Percentiles rank a stretch among this genome's conserved stretches.
Conservation (phyloP, 1,140 invertebrate species). For the Agraylea sexmaculata region DNA sequence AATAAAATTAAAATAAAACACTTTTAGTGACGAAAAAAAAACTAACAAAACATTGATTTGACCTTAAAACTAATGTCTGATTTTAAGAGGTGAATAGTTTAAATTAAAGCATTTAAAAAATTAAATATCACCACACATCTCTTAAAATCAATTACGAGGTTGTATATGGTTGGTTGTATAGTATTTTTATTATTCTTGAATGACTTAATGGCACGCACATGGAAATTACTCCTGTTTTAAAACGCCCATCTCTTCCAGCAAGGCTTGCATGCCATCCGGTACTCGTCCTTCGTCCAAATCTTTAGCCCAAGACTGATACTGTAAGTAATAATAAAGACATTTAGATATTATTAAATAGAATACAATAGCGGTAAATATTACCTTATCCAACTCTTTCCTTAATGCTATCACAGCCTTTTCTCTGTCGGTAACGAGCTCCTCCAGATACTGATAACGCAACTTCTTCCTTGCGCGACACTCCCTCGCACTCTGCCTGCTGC, state of each 20-base stretch:
- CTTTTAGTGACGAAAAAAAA: too few species aligned
- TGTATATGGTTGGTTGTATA: too few species aligned
- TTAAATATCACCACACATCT: too few species aligned
- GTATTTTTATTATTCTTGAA: too few species aligned
- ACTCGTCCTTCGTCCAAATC: constrained; percentile 67
- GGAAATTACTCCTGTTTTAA: constrained; percentile 49
- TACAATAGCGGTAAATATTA: constrained; percentile 28
- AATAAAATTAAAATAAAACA: too few species aligned
- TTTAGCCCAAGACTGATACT: constrained; percentile 70
- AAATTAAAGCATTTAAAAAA: too few species aligned
- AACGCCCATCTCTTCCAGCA: constrained; percentile 58
- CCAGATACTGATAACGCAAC: constrained; percentile 91
- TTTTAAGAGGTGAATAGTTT: too few species aligned
- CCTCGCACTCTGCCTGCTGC: constrained; percentile 90
- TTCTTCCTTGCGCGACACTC: constrained; percentile 96
- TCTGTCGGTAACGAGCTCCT: constrained; percentile 85
- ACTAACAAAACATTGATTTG: too few species aligned
- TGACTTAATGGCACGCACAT: too few species aligned
- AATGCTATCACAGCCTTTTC: constrained; percentile 88
- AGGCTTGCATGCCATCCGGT: constrained; percentile 61
- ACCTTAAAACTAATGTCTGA: too few species aligned
- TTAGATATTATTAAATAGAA: constrained; percentile 1
- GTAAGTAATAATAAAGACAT: constrained; percentile 27
- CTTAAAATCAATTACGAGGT: too few species aligned
- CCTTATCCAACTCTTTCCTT: constrained; percentile 82